phyloP scores from a whole-genome alignment of 2,113 vertebrate genomes.

The Osmerus mordax region DNA sequence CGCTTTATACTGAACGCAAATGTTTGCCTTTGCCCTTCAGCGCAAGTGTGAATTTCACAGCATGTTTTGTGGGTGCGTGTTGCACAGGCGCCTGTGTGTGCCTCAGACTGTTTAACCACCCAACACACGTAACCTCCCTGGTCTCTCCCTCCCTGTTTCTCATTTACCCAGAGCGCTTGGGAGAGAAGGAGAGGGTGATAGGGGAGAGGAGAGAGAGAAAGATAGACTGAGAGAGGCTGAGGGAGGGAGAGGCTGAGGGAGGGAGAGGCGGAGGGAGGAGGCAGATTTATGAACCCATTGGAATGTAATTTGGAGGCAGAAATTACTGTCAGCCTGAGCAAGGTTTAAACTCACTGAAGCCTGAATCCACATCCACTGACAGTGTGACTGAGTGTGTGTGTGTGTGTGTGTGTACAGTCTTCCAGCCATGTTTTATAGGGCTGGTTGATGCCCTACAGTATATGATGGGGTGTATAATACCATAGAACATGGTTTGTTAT shows the following conservation, averaged over 20 bases:
- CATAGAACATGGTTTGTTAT: constrained; percentile 6
- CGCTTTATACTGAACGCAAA: background rate
- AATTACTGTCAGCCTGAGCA: constrained; percentile 75
- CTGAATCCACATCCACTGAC: constrained; percentile 58
- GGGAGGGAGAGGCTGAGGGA: constrained; percentile 46
- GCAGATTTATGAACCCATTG: constrained; percentile 79
- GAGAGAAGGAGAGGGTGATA: constrained; percentile 11
- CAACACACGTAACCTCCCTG: constrained; percentile 72
- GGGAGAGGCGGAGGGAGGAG: constrained; percentile 60
- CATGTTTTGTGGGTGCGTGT: constrained; percentile 8
- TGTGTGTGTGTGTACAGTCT: constrained; percentile 6
- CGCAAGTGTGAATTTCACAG: background rate
- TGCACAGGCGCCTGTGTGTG: constrained; percentile 39
- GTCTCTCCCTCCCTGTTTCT: constrained; percentile 72
- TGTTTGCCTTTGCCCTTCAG: constrained; percentile 20
- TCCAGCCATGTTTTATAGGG: background rate
- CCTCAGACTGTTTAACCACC: constrained; percentile 69
- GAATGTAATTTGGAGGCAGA: constrained; percentile 78
- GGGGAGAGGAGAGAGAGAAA: constrained; percentile 32
- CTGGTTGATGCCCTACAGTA: too few relatives aligned
- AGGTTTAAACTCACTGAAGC: constrained; percentile 72
- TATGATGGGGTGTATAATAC: constrained; percentile 3
- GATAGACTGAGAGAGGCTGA: constrained; percentile 35
- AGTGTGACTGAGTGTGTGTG: constrained; percentile 14
- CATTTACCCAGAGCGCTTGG: constrained; percentile 66